Percentiles rank a stretch among this genome's conserved stretches.
Conservation (phyloP, 2,113 vertebrate genomes). For the Hemichromis elongatus region DNA sequence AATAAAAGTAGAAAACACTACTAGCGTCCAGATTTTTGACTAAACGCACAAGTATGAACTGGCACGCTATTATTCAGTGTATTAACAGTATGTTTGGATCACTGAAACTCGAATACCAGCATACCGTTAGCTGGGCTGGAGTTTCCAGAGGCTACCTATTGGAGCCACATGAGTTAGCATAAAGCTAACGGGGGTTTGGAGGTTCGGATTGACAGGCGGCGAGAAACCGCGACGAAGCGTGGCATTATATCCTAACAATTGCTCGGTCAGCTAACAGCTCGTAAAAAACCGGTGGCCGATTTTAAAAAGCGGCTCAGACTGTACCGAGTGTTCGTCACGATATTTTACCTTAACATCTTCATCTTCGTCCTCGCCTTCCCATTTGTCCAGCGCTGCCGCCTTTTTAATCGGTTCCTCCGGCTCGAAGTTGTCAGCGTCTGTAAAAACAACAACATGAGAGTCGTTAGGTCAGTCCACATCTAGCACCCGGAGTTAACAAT, state of each 20-base stretch:
- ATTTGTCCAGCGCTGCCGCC: slow-evolving; percentile 75
- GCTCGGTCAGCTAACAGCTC: too few species aligned
- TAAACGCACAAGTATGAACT: not conserved
- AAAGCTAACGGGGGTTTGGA: not conserved
- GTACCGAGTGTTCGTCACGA: not conserved
- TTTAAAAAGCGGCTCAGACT: not conserved
- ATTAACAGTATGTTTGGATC: not conserved
- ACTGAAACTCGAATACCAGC: not conserved
- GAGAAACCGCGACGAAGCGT: slow-evolving; percentile 1
- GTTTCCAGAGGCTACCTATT: not conserved
- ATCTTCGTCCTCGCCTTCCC: slow-evolving; percentile 92
- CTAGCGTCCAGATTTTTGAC: fast-evolving
- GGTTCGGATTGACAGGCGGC: slow-evolving; percentile 8
- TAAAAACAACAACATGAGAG: slow-evolving; percentile 45
- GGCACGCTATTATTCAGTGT: fast-evolving
- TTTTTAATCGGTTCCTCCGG: slow-evolving; percentile 70
- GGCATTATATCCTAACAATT: not conserved
- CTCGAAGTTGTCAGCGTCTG: slow-evolving; percentile 87
- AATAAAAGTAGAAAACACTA: not conserved
- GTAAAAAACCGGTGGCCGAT: not conserved
- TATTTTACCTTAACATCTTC: slow-evolving; percentile 85
- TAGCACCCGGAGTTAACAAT: not conserved
- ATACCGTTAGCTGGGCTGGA: not conserved
- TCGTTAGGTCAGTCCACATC: slow-evolving; percentile 33
- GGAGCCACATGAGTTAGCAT: slow-evolving; percentile 56